phyloP scores from a whole-genome alignment of 2,888 invertebrate genomes.

The Nymphalis urticae region DNA sequence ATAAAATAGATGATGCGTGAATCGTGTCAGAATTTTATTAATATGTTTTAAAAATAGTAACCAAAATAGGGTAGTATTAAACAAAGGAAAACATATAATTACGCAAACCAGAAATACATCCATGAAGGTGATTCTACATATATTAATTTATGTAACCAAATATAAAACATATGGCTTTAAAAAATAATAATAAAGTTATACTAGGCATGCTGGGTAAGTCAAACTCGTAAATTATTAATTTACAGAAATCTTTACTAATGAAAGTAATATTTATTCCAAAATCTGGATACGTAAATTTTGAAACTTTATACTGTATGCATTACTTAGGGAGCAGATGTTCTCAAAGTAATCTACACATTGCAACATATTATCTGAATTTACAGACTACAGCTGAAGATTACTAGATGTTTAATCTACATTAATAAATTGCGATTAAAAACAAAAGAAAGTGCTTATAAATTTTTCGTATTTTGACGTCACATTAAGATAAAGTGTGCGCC shows the following conservation, averaged over 20 bases:
- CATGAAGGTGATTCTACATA: no score
- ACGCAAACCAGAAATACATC: no score
- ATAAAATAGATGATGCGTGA: no score
- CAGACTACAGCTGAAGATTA: not conserved
- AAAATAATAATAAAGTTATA: not conserved
- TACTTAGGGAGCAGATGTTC: constrained; percentile 4
- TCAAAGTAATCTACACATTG: not conserved
- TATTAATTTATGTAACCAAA: no score
- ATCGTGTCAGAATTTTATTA: no score
- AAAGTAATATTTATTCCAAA: no score
- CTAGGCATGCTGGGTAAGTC: not conserved
- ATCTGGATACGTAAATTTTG: not conserved
- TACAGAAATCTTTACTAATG: no score
- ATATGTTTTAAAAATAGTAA: no score
- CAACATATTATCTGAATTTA: constrained; percentile 2
- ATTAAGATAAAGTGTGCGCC: not conserved
- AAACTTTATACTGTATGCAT: not conserved
- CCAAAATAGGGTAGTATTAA: no score
- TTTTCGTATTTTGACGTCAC: not conserved
- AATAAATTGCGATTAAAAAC: not conserved
- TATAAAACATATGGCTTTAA: no score
- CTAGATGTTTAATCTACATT: constrained; percentile 1
- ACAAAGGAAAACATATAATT: no score
- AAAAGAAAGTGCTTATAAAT: not conserved
- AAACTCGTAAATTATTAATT: not conserved